These are phyloP conservation scores for Bubo blakistoni DNA, from an alignment of 2,113 vertebrate species.

Conservation along the genomic window DNA sequence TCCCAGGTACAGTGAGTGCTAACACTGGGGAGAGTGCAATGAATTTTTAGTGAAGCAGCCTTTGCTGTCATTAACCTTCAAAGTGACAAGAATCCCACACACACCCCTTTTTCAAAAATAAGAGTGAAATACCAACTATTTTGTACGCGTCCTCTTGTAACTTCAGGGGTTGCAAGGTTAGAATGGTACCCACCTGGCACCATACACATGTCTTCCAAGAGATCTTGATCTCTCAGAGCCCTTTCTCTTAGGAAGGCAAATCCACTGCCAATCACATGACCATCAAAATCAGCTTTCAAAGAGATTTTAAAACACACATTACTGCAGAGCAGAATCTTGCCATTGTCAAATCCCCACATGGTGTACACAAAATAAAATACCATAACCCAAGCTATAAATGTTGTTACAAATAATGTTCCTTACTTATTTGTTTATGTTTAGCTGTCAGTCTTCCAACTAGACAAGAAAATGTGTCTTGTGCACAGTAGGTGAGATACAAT, in stretches of 20 bases:
- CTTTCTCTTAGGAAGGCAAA: not conserved
- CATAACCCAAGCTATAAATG: not conserved
- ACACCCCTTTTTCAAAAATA: not conserved
- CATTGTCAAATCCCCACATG: not conserved
- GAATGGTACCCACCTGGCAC: not conserved
- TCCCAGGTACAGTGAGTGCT: not conserved
- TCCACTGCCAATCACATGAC: not conserved
- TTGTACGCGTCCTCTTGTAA: not conserved
- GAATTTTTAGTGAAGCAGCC: not conserved
- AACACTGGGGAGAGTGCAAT: not conserved
- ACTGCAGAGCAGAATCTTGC: not conserved
- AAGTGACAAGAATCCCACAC: not conserved
- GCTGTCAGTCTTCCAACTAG: not conserved
- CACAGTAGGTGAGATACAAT: not conserved
- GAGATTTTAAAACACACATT: not conserved
- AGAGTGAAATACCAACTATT: not conserved
- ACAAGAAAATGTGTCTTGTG: not conserved
- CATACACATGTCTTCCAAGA: not conserved
- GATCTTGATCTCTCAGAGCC: not conserved
- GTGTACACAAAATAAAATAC: not conserved
- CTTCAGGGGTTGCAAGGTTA: not conserved
- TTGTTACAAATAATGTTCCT: not conserved
- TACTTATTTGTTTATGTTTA: not conserved
- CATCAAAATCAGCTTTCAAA: not conserved
- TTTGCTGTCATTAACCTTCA: conserved; percentile 7